phyloP scores from a whole-genome alignment of 2,888 invertebrate species.

The Morpho achilles region DNA sequence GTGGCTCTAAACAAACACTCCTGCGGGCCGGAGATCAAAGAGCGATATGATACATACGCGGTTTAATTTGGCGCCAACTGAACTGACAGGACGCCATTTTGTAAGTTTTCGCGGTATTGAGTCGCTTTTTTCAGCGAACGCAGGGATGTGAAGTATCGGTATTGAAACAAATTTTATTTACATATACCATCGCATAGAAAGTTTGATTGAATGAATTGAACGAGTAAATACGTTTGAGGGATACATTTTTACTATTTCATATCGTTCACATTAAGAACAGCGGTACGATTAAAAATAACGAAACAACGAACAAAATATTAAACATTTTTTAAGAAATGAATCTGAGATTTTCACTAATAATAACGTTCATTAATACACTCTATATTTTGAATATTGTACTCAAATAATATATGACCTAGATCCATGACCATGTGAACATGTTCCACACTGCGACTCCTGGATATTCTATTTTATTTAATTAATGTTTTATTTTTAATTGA shows the following conservation, averaged over 20 bases:
- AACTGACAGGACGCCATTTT: constrained; percentile 66
- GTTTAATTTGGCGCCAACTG: constrained; percentile 73
- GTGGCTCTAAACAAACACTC: constrained; percentile 57
- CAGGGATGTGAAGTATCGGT: constrained; percentile 12
- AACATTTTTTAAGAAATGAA: too few relatives aligned
- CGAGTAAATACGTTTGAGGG: neutral
- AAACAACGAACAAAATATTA: too few relatives aligned
- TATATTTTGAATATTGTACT: too few relatives aligned
- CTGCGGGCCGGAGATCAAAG: constrained; percentile 66
- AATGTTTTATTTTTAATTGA: too few relatives aligned
- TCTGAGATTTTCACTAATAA: too few relatives aligned
- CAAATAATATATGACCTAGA: too few relatives aligned
- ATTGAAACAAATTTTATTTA: neutral
- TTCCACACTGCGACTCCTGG: too few relatives aligned
- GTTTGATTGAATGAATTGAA: neutral
- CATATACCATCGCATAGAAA: neutral
- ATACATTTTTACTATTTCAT: too few relatives aligned
- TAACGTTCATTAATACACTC: too few relatives aligned
- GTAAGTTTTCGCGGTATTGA: constrained; percentile 48
- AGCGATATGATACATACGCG: constrained; percentile 67
- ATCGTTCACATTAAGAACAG: too few relatives aligned
- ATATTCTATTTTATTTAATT: too few relatives aligned
- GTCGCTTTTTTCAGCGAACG: constrained; percentile 28
- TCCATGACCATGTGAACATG: too few relatives aligned
- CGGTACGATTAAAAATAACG: neutral